Evolutionary conservation across 2,888 invertebrate species (phyloP).

Genomic region (Melinopterus prodromus): DNA sequence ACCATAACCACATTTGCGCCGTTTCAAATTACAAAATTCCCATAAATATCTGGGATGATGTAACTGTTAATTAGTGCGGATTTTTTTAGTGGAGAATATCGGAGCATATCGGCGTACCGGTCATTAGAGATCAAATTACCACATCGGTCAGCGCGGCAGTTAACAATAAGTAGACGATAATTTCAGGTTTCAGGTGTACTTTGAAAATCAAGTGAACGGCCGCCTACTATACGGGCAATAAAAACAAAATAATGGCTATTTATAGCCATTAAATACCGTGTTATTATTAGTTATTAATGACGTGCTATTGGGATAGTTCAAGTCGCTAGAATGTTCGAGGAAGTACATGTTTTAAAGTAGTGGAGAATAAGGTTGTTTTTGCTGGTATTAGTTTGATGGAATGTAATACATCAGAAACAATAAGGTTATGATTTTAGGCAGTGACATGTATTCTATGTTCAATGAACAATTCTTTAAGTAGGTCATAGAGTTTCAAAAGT

Average conservation of each 20-base stretch:
- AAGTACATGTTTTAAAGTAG: too few relatives aligned
- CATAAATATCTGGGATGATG: slow-evolving; percentile 4
- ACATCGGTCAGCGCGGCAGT: not conserved
- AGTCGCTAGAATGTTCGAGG: not conserved
- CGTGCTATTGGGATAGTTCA: not conserved
- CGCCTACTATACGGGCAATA: slow-evolving; percentile 18
- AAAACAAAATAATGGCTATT: slow-evolving; percentile 24
- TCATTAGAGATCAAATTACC: slow-evolving; percentile 4
- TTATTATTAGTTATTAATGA: slow-evolving; percentile 20
- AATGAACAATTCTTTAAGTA: too few relatives aligned
- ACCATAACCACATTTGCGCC: not conserved
- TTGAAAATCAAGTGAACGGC: slow-evolving; percentile 16
- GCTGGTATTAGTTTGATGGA: too few relatives aligned
- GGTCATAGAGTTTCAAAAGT: too few relatives aligned
- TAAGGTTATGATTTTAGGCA: too few relatives aligned
- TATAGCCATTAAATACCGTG: slow-evolving; percentile 18
- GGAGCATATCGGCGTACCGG: not conserved
- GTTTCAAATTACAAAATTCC: slow-evolving; percentile 4
- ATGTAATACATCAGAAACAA: too few relatives aligned
- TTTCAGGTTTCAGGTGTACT: slow-evolving; percentile 25
- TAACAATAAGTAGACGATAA: slow-evolving; percentile 25
- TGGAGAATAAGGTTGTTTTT: too few relatives aligned
- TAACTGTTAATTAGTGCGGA: not conserved
- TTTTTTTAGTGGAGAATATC: not conserved
- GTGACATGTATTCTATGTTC: too few relatives aligned